These are phyloP conservation scores for Pteropus alecto DNA, from an alignment of 2,113 vertebrate species.

Conservation along the genomic window DNA sequence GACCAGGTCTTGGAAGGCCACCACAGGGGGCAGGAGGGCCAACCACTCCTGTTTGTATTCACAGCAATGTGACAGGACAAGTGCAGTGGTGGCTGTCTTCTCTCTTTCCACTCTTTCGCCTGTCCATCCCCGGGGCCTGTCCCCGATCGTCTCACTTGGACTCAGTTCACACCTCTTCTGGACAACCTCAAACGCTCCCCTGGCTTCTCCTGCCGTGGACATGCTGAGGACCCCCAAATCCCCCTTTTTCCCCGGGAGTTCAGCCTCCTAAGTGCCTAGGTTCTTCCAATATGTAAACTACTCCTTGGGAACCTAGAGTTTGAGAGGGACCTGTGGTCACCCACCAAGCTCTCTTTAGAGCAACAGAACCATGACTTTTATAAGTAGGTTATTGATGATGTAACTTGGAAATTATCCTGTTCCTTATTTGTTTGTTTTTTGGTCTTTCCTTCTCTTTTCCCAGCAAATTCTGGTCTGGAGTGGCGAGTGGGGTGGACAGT, in stretches of 20 bases:
- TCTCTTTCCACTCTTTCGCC: neutral
- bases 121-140: neutral
- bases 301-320: neutral
- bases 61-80: neutral
- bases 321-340: neutral
- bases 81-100: neutral
- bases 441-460: neutral
- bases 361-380: conserved; percentile 37
- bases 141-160: neutral
- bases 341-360: neutral
- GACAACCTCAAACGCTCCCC: neutral
- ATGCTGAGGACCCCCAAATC: neutral
- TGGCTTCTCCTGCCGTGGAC: neutral
- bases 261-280: neutral
- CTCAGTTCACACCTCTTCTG: neutral
- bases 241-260: neutral
- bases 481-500: neutral
- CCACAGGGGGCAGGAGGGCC: neutral
- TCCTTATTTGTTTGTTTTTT: neutral
- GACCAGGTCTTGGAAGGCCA: neutral
- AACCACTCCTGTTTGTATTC: neutral
- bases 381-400: conserved; percentile 28
- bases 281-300: neutral
- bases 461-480: neutral
- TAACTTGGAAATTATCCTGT: conserved; percentile 35